A percentile compares a stretch with the other conserved stretches of the same genome.
phyloP scores from a whole-genome alignment of 1,140 invertebrate genomes.

The Mactra quadrangularis region DNA sequence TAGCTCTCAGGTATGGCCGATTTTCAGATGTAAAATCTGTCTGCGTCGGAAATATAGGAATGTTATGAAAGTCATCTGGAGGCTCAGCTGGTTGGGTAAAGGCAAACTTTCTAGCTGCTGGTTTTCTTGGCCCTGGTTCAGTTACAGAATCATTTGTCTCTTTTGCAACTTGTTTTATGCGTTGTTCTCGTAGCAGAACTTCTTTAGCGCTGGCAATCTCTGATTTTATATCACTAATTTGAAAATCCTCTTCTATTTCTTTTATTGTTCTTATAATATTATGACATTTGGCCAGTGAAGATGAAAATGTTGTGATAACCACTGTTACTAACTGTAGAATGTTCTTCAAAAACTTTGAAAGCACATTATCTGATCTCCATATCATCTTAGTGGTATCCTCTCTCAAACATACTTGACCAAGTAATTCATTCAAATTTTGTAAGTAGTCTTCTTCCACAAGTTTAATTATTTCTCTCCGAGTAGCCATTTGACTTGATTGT shows the following conservation, averaged over 20 bases:
- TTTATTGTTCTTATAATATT: background rate
- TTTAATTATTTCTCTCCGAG: too few species aligned
- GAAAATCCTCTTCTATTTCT: background rate
- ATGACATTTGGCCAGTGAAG: constrained; percentile 5
- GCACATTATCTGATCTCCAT: background rate
- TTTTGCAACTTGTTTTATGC: constrained; percentile 9
- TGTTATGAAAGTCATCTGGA: constrained; percentile 77
- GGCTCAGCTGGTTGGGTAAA: constrained; percentile 66
- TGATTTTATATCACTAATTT: constrained; percentile 1
- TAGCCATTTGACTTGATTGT: constrained; percentile 4
- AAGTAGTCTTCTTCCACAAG: background rate
- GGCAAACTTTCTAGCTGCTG: background rate
- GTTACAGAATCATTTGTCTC: background rate
- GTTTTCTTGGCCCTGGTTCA: constrained; percentile 5
- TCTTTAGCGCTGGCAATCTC: background rate
- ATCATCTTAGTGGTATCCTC: background rate
- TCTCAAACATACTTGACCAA: constrained; percentile 32
- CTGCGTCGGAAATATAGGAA: constrained; percentile 77
- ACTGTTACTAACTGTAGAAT: constrained; percentile 6
- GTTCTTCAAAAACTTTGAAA: background rate
- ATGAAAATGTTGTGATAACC: background rate
- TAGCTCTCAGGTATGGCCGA: constrained; percentile 85
- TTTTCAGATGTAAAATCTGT: constrained; percentile 74
- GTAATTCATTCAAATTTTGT: constrained; percentile 4
- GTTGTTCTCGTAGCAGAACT: constrained; percentile 9